Percentiles rank a stretch among this genome's conserved stretches.
phyloP scores from a whole-genome alignment of 2,888 invertebrate genomes.

The Drosophila subsilvestris region DNA sequence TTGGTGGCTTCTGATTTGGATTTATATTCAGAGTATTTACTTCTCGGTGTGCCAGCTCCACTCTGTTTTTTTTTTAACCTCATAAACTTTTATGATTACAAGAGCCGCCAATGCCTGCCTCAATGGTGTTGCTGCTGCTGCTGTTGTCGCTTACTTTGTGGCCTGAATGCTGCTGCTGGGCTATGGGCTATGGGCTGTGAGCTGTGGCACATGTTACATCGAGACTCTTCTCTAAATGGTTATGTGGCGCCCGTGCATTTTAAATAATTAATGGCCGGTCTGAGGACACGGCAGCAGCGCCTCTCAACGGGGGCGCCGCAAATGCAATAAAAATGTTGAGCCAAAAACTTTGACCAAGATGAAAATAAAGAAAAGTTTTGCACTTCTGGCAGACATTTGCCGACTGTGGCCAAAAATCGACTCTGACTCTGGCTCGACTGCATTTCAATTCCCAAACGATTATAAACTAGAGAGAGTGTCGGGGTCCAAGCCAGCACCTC shows the following conservation, averaged over 20 bases:
- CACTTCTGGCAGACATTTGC: conserved; percentile 62
- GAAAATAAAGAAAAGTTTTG: conserved; percentile 40
- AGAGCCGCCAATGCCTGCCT: conserved; percentile 29
- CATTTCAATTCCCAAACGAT: conserved; percentile 80
- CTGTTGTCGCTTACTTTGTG: conserved; percentile 42
- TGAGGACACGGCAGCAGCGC: conserved; percentile 11
- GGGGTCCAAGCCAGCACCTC: not conserved
- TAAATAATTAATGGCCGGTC: conserved; percentile 72
- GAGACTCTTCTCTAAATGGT: conserved; percentile 62
- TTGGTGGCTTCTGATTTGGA: not conserved
- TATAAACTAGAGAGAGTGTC: conserved; percentile 63
- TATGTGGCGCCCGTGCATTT: conserved; percentile 69
- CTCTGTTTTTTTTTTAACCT: conserved; percentile 46
- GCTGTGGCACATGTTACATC: conserved; percentile 64
- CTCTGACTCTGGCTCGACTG: conserved; percentile 53
- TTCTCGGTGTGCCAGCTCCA: not conserved
- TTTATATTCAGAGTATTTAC: not conserved
- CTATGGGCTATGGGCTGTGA: conserved; percentile 13
- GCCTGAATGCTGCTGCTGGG: conserved; percentile 13
- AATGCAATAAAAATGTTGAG: conserved; percentile 72
- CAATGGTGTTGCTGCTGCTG: conserved; percentile 21
- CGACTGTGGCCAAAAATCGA: conserved; percentile 42
- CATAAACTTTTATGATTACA: conserved; percentile 78
- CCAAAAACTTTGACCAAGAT: conserved; percentile 70
- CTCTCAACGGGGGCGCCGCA: conserved; percentile 48